Evolutionary conservation across 2,888 invertebrate species (phyloP), one percentile per base, ranked within the genome.

Genomic region (Sipha maydis): DNA sequence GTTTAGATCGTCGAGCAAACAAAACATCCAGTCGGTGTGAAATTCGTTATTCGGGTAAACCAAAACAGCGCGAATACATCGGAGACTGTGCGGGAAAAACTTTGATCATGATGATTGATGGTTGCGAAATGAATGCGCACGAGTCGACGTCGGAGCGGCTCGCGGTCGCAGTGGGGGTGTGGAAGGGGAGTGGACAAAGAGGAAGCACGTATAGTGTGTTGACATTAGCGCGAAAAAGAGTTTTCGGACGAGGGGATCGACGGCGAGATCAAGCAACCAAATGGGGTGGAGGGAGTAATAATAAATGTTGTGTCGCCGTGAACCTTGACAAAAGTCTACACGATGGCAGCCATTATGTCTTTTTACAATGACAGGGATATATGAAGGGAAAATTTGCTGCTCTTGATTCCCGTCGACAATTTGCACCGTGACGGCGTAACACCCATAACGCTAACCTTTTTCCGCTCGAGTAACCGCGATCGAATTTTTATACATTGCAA

Each of bases 301-400:
- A 84, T 84, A 84, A 84, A 84, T 84, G 84, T 84, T 84, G 84
- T 84, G 76, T 84, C 56, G 54, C 84, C 73, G 76, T 61, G 76
- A 84, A 84, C 84, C 75, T 84, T 84, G 75, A 84, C 84, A 84
- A 84, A 84, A 84, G 84, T 84, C 84, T 73, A 84, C 84, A 38
- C 38, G 56, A 61, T n/a, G 56, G 56, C 84, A 56, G 19, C 75
- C 75, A 75, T 83, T 84, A 84, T 84, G 76, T 84, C 84, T 84
- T 84, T 84, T 84, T 75, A 84, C 84, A 75, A 75, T 75, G 84
- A 84, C 84, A 84, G 84, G 84, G 61, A 75, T 84, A 84, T 75
- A 84, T 76, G 84, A 61, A 75, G 61, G 84, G 38, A 75, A 75
- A 84, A 75, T 84, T 76, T 56, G 84, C 83, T 31, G 83, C 84